These are phyloP conservation scores for Heteractis magnifica DNA, from an alignment of 92 coral and sea anemone genomes.

Conservation along the genomic window DNA sequence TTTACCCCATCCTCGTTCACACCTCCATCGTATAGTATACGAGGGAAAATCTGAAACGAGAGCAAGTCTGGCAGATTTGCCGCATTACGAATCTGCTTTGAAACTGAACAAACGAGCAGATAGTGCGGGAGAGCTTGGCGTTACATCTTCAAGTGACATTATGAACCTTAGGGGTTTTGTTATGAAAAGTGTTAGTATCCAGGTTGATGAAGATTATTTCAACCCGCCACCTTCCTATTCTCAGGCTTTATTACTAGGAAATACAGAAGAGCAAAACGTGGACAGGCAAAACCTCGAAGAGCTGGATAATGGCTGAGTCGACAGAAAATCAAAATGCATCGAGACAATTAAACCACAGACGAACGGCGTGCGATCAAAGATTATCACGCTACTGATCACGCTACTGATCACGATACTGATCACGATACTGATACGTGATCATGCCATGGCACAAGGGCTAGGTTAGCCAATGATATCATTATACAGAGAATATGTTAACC, in stretches of 20 bases:
- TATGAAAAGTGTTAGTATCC: slow-evolving; percentile 23
- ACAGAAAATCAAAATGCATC: not conserved
- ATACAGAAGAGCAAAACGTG: not conserved
- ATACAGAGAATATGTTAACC: not conserved
- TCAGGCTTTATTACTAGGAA: slow-evolving; percentile 9
- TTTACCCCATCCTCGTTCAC: slow-evolving; percentile 27
- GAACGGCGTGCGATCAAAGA: slow-evolving; percentile 3
- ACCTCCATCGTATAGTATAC: slow-evolving; percentile 18
- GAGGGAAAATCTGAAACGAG: not conserved
- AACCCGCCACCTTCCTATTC: slow-evolving; percentile 34
- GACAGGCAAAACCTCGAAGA: slow-evolving; percentile 14
- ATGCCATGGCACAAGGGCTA: slow-evolving; percentile 4
- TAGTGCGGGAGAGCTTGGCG: slow-evolving; percentile 1
- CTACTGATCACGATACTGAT: not conserved
- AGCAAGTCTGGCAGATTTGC: not conserved
- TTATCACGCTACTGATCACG: not conserved
- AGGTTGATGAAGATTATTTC: slow-evolving; percentile 38
- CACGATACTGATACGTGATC: not conserved
- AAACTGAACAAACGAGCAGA: not conserved
- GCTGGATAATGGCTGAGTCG: slow-evolving; percentile 27
- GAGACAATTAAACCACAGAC: too few species aligned
- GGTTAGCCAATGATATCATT: not conserved
- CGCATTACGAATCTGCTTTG: slow-evolving; percentile 27
- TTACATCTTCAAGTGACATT: slow-evolving; percentile 6
- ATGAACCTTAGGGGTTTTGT: slow-evolving; percentile 13